A percentile compares a stretch with the other conserved stretches of the same genome.
phyloP scores from a whole-genome alignment of 2,888 invertebrate genomes.

The Andrena camellia region DNA sequence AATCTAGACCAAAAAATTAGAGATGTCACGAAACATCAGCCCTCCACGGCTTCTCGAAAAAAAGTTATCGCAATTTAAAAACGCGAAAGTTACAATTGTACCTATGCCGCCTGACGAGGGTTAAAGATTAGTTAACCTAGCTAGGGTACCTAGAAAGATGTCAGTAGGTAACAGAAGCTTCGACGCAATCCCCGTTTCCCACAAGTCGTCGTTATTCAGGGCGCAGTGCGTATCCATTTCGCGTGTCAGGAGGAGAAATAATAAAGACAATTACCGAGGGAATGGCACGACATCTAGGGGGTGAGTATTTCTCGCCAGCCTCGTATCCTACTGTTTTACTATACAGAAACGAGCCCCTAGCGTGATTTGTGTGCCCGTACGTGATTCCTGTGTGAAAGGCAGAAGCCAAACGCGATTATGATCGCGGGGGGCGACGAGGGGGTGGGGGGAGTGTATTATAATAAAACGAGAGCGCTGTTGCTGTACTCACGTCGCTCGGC shows the following conservation, averaged over 20 bases:
- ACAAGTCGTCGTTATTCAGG: no score
- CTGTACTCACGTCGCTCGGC: constrained; percentile 76
- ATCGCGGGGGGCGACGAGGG: constrained; percentile 73
- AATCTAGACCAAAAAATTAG: no score
- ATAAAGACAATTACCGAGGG: constrained; percentile 22
- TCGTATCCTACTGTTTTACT: background rate
- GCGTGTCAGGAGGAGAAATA: constrained; percentile 4
- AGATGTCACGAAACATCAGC: no score
- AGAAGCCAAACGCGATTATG: constrained; percentile 82
- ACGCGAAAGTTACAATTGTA: no score
- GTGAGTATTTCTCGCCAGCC: background rate
- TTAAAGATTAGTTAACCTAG: no score
- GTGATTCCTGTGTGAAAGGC: constrained; percentile 77
- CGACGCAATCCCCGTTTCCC: no score
- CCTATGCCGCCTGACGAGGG: no score
- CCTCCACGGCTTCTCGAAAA: no score
- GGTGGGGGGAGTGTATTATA: constrained; percentile 71
- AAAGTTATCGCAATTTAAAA: no score
- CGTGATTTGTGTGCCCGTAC: constrained; percentile 49
- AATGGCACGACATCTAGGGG: background rate
- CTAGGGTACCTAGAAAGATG: no score
- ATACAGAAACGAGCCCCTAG: constrained; percentile 22
- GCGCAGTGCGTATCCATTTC: no score
- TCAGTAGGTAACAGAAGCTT: no score
- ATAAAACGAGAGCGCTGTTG: constrained; percentile 74